Evolutionary conservation across 1,140 invertebrate species (phyloP).

Genomic region (Macrocentrus cingulum): DNA sequence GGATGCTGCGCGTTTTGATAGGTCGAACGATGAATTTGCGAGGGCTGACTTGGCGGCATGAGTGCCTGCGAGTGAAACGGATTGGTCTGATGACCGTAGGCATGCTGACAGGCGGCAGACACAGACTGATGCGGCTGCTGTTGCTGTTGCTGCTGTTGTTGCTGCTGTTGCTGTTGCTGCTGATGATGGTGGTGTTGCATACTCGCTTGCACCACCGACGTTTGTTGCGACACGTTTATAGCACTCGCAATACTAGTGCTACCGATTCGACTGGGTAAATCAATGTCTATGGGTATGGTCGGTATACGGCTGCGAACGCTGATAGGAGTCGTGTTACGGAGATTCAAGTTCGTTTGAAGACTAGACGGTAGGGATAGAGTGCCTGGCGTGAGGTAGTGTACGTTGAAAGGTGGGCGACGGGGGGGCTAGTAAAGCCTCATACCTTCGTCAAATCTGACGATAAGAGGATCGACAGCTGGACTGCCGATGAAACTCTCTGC

Average conservation of each 20-base stretch:
- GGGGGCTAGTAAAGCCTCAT: slow-evolving; percentile 71
- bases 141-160: slow-evolving; percentile 20
- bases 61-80: slow-evolving; percentile 7
- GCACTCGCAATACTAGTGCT: slow-evolving; percentile 12
- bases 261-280: slow-evolving; percentile 18
- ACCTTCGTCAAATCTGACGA: slow-evolving; percentile 78
- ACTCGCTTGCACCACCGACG: slow-evolving; percentile 3
- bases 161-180: slow-evolving; percentile 2
- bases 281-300: slow-evolving; percentile 25
- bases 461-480: slow-evolving; percentile 66
- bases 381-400: slow-evolving; percentile 58
- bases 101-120: slow-evolving; percentile 9
- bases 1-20: slow-evolving; percentile 45
- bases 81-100: slow-evolving; percentile 6
- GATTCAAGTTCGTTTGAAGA: slow-evolving; percentile 49
- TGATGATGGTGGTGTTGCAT: slow-evolving; percentile 9
- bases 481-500: slow-evolving; percentile 54
- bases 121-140: slow-evolving; percentile 10
- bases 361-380: slow-evolving; percentile 51
- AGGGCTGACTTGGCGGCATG: slow-evolving; percentile 34
- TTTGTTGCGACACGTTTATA: slow-evolving; percentile 5
- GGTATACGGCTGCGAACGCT: slow-evolving; percentile 20
- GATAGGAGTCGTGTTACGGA: slow-evolving; percentile 26
- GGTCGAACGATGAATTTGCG: slow-evolving; percentile 42
- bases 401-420: slow-evolving; percentile 57